These are phyloP conservation scores for Eciton burchellii DNA, from an alignment of 1,140 invertebrate genomes.

Conservation along the genomic window DNA sequence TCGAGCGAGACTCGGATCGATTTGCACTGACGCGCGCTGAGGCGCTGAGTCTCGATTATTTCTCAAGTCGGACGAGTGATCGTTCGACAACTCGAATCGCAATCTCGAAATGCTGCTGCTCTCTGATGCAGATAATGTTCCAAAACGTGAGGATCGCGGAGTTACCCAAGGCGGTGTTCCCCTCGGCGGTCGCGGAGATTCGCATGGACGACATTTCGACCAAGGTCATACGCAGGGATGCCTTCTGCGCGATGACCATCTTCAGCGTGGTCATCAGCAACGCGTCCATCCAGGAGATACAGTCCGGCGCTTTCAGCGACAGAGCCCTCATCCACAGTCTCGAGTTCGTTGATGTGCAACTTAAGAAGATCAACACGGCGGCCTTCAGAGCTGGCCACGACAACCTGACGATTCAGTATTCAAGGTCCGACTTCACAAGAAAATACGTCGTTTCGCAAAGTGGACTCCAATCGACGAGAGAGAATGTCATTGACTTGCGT, in stretches of 20 bases:
- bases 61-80: slow-evolving; percentile 85
- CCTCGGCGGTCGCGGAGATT: slow-evolving; percentile 88
- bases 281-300: slow-evolving; percentile 87
- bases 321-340: slow-evolving; percentile 88
- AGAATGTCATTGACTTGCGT: too few species aligned
- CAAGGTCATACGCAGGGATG: slow-evolving; percentile 86
- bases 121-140: slow-evolving; percentile 87
- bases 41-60: not conserved
- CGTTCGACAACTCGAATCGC: slow-evolving; percentile 74
- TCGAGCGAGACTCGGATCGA: not conserved
- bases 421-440: slow-evolving; percentile 84
- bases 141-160: slow-evolving; percentile 87
- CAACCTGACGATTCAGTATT: slow-evolving; percentile 89
- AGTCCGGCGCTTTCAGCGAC: slow-evolving; percentile 88
- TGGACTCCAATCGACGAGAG: too few species aligned
- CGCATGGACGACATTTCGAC: slow-evolving; percentile 87
- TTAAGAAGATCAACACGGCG: slow-evolving; percentile 86
- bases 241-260: slow-evolving; percentile 89
- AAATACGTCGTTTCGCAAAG: not conserved
- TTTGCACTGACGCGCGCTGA: not conserved
- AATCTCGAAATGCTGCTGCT: slow-evolving; percentile 30
- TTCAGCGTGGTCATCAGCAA: slow-evolving; percentile 88
- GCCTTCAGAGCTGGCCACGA: slow-evolving; percentile 88
- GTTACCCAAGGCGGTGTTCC: slow-evolving; percentile 88
- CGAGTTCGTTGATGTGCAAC: slow-evolving; percentile 87